Conservation (phyloP, 2,797 vertebrate genomes). For the Lutjanus campechanus region DNA sequence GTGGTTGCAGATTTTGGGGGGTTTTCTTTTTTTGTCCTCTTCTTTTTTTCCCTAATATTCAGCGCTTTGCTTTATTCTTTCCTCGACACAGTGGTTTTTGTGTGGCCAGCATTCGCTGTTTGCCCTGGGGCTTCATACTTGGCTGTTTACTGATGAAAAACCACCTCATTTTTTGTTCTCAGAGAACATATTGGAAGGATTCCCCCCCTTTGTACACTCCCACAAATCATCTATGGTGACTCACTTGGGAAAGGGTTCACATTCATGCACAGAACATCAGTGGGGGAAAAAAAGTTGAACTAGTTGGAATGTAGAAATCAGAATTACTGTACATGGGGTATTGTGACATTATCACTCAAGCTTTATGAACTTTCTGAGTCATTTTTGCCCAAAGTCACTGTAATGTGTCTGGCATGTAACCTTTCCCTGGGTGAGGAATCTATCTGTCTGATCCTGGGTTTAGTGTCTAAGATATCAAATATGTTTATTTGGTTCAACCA, state of each 20-base stretch:
- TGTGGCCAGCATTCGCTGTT: conserved; percentile 32
- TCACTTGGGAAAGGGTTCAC: conserved; percentile 48
- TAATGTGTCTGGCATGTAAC: too few relatives aligned
- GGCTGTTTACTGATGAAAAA: conserved; percentile 62
- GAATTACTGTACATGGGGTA: neutral
- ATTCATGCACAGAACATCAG: conserved; percentile 18
- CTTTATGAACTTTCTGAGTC: neutral
- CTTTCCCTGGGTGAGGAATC: too few relatives aligned
- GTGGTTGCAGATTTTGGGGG: conserved; percentile 1
- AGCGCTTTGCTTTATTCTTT: conserved; percentile 27
- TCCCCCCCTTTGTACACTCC: conserved; percentile 22
- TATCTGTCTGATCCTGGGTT: too few relatives aligned
- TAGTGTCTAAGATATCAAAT: too few relatives aligned
- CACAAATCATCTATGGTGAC: conserved; percentile 52
- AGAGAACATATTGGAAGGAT: conserved; percentile 47
- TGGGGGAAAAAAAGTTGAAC: neutral
- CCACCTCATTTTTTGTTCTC: conserved; percentile 36
- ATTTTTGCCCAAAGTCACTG: neutral
- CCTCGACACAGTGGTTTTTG: conserved; percentile 19
- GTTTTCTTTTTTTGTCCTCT: neutral
- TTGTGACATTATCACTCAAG: neutral
- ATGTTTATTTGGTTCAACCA: too few relatives aligned
- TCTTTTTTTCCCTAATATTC: neutral
- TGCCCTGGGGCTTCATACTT: conserved; percentile 22
- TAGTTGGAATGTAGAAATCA: conserved; percentile 14